Conservation (phyloP, 2,888 invertebrate genomes). For the Azorinus chamasolen region DNA sequence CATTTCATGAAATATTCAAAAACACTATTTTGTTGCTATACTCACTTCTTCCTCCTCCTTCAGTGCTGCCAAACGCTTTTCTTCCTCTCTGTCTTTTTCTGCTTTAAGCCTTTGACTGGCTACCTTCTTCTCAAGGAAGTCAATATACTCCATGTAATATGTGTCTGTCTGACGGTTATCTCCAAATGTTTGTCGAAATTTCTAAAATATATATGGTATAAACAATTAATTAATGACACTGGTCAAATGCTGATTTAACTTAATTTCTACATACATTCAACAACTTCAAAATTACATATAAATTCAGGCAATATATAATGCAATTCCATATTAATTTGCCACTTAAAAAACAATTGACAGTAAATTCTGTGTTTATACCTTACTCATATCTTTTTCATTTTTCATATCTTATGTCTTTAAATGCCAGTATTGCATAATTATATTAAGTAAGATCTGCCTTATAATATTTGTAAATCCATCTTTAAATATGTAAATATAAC, state of each 20-base stretch:
- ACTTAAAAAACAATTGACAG: too few relatives aligned
- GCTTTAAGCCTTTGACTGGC: constrained; percentile 66
- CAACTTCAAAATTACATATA: not conserved
- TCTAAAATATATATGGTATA: constrained; percentile 14
- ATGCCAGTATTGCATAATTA: too few relatives aligned
- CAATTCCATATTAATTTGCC: too few relatives aligned
- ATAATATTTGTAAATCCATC: too few relatives aligned
- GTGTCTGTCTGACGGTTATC: constrained; percentile 60
- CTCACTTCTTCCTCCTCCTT: constrained; percentile 66
- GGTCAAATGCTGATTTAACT: not conserved
- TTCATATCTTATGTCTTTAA: too few relatives aligned
- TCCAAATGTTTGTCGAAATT: constrained; percentile 36
- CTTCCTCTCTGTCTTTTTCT: constrained; percentile 55
- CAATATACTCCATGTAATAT: constrained; percentile 71
- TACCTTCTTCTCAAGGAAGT: constrained; percentile 70
- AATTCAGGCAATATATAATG: not conserved
- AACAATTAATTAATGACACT: not conserved
- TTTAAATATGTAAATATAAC: too few relatives aligned
- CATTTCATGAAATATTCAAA: not conserved
- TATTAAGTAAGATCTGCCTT: too few relatives aligned
- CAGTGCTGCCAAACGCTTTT: constrained; percentile 30
- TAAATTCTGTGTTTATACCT: too few relatives aligned
- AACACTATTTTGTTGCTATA: not conserved
- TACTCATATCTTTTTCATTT: too few relatives aligned
- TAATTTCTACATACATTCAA: not conserved